A percentile compares a stretch with the other conserved stretches of the same genome.
Conservation (phyloP, 1,140 invertebrate genomes). For the Penaeus chinensis region DNA sequence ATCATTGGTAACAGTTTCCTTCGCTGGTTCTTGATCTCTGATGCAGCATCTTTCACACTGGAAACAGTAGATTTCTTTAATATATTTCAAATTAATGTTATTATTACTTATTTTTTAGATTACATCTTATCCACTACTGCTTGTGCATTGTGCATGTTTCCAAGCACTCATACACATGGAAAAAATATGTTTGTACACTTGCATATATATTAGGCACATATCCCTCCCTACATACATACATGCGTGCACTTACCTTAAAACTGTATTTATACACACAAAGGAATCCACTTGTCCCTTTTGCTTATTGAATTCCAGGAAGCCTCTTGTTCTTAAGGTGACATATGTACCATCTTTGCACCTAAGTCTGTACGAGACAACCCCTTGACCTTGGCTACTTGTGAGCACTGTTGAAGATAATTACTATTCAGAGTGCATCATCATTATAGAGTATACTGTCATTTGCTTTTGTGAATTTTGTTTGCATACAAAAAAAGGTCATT, state of each 20-base stretch:
- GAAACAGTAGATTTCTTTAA: not conserved
- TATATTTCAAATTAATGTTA: too few relatives aligned
- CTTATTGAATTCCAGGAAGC: constrained; percentile 11
- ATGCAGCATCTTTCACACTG: not conserved
- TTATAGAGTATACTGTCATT: too few relatives aligned
- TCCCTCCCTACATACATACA: not conserved
- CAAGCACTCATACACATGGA: not conserved
- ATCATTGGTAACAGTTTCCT: constrained; percentile 12
- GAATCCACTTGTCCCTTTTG: constrained; percentile 12
- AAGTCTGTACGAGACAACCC: constrained; percentile 9
- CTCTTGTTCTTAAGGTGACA: constrained; percentile 10
- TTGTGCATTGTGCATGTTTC: not conserved
- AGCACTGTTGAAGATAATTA: constrained; percentile 8
- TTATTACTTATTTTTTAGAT: not conserved
- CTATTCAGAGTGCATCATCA: not conserved
- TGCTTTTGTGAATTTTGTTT: too few relatives aligned
- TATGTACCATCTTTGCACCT: constrained; percentile 1
- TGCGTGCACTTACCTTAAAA: not conserved
- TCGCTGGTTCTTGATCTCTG: constrained; percentile 8
- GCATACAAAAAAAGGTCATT: too few relatives aligned
- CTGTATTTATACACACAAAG: constrained; percentile 16
- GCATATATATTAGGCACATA: too few relatives aligned
- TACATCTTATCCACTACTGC: not conserved
- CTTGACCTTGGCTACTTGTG: not conserved
- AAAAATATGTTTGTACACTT: too few relatives aligned